Evolutionary conservation across 2,113 vertebrate species (phyloP).

Genomic region (Pseudorasbora parva): DNA sequence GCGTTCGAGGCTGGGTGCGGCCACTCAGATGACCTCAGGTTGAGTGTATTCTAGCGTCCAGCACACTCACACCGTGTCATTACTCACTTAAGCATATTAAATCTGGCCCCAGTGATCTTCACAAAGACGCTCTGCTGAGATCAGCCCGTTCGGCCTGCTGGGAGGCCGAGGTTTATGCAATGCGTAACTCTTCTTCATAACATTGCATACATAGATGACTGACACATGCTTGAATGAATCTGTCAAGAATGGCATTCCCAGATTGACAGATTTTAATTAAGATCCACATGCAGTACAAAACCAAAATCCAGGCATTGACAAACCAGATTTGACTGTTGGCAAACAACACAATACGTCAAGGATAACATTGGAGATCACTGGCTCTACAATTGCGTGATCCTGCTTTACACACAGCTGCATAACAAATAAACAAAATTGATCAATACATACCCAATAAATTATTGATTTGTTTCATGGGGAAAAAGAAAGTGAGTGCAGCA

Average conservation of each 20-base stretch:
- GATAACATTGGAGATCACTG: too few species aligned
- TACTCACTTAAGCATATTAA: constrained; percentile 45
- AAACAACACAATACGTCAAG: not conserved
- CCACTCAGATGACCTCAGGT: constrained; percentile 74
- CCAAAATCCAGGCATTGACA: not conserved
- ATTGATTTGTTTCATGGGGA: not conserved
- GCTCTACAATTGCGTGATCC: not conserved
- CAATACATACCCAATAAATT: not conserved
- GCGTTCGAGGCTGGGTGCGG: constrained; percentile 65
- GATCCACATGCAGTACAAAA: not conserved
- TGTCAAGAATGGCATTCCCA: not conserved
- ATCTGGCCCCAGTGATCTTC: constrained; percentile 10
- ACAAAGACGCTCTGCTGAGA: constrained; percentile 1
- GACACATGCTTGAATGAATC: not conserved
- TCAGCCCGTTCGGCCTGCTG: not conserved
- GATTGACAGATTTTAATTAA: constrained; percentile 15
- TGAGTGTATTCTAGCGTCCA: constrained; percentile 73
- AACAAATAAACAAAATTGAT: not conserved
- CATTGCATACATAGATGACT: not conserved
- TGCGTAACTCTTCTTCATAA: not conserved
- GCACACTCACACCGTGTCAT: constrained; percentile 70
- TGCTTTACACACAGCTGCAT: not conserved
- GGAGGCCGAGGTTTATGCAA: too few species aligned
- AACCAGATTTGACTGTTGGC: not conserved
- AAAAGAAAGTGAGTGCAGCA: too few species aligned